Conservation (phyloP, 2,888 invertebrate species). For the Lochmaea crataegi region DNA sequence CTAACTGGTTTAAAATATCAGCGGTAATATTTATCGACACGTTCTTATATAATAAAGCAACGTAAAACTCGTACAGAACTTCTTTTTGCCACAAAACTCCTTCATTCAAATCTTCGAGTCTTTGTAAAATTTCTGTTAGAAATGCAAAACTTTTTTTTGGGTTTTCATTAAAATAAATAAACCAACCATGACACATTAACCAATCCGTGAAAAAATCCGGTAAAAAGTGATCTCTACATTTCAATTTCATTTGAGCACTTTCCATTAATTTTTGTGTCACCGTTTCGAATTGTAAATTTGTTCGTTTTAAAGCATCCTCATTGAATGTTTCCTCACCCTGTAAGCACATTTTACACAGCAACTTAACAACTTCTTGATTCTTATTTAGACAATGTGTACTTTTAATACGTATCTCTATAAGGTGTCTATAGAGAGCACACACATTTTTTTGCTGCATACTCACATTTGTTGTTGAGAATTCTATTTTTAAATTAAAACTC, state of each 20-base stretch:
- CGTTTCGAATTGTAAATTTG: slow-evolving; percentile 59
- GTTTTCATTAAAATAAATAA: slow-evolving; percentile 64
- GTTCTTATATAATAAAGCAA: slow-evolving; percentile 61
- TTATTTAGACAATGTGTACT: slow-evolving; percentile 37
- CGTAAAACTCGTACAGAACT: slow-evolving; percentile 64
- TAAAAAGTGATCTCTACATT: slow-evolving; percentile 63
- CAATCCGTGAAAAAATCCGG: slow-evolving; percentile 68
- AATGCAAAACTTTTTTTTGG: slow-evolving; percentile 60
- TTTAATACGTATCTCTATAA: slow-evolving; percentile 49
- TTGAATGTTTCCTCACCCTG: slow-evolving; percentile 47
- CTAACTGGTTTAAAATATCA: slow-evolving; percentile 63
- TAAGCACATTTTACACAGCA: slow-evolving; percentile 54
- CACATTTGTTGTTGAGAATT: slow-evolving; percentile 54
- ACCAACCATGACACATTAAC: slow-evolving; percentile 68
- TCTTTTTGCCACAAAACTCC: slow-evolving; percentile 60
- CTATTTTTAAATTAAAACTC: slow-evolving; percentile 53
- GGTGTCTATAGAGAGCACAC: slow-evolving; percentile 64
- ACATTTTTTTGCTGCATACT: slow-evolving; percentile 55
- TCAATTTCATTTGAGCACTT: slow-evolving; percentile 45
- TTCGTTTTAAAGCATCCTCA: slow-evolving; percentile 54
- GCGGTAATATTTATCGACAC: slow-evolving; percentile 57
- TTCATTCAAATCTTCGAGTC: slow-evolving; percentile 49
- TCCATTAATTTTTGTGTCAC: slow-evolving; percentile 56
- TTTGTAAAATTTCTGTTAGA: slow-evolving; percentile 58
- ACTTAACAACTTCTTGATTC: slow-evolving; percentile 49